These are phyloP conservation scores for Antitype chi DNA, from an alignment of 2,888 invertebrate species.

Conservation along the genomic window DNA sequence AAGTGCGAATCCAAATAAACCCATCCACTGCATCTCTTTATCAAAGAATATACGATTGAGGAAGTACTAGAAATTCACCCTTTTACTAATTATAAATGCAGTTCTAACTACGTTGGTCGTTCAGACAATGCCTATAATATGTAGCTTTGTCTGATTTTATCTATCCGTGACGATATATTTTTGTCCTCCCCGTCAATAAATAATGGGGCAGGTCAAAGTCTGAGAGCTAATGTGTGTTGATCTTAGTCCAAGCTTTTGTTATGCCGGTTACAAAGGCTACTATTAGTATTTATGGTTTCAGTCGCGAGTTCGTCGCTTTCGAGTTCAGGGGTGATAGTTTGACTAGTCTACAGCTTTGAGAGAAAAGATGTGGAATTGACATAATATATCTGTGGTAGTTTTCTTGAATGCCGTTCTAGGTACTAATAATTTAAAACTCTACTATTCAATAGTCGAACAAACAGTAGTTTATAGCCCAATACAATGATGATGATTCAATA, in stretches of 20 bases:
- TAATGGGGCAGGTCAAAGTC: constrained; percentile 84
- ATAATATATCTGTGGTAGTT: not conserved
- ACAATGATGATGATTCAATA: constrained; percentile 21
- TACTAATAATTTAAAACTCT: not conserved
- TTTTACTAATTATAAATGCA: constrained; percentile 61
- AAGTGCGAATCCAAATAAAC: constrained; percentile 18
- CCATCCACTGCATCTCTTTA: constrained; percentile 7
- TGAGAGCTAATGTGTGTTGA: constrained; percentile 87
- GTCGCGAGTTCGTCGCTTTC: constrained; percentile 35
- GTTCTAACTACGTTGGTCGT: constrained; percentile 34
- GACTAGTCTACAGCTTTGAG: not conserved
- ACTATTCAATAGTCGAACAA: not conserved
- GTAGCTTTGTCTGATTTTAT: constrained; percentile 61
- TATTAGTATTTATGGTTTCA: constrained; percentile 30
- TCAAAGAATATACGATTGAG: constrained; percentile 31
- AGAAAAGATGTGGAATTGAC: not conserved
- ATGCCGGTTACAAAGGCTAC: constrained; percentile 72
- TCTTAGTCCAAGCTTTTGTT: constrained; percentile 81
- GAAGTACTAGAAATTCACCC: constrained; percentile 57
- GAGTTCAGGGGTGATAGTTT: constrained; percentile 28
- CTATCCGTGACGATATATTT: constrained; percentile 83
- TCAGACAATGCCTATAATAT: constrained; percentile 57
- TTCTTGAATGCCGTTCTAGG: not conserved
- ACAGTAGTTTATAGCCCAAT: not conserved
- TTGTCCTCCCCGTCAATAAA: constrained; percentile 85